Base-by-base conservation (phyloP, 2,797 vertebrate species). In the Pristis pectinata region DNA sequence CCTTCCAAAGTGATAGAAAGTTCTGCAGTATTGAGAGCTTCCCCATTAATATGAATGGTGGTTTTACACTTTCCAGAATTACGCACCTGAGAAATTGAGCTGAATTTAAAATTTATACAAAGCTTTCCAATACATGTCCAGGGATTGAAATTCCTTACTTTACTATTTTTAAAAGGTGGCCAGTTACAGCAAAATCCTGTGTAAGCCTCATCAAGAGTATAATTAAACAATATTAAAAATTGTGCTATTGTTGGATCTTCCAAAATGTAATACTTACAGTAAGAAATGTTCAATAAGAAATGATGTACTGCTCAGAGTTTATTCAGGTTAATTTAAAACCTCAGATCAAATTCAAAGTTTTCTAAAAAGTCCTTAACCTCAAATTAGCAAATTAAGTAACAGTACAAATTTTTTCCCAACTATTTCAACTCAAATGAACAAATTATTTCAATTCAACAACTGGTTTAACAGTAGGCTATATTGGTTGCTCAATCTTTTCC, bases 191-290 rank as follows among this genome's bases (percentile, higher is more conserved):
- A 83, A 41, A 41, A 41, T 24, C 8, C 79, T 80, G 5, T 80
- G 41, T 44, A 1, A 41, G 19, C 6, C 17, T 9, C 17, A 44
- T 44, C 79, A 80, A 85, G 41, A 83, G 53, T 24, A 27, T 85
- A 13, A 85, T 85, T 49, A 85, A 56, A 53, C 82, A 9, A 85
- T 85, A 37, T 85, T 85, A 85, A 85, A 85, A 56, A 56, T 85
- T 85, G 27, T 53, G 44, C 30, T 27, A 44, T 82, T 53, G 11
- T 49, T 24, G 56, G 44, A 56, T 85, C 53, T 85, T 85, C 85
- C 82, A 85, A 85, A 85, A 64, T 64, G 64, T 64, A 1, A 64
- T 10, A 17, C 61, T 64, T 64, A 64, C 61, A 10, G 61, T 64
- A 61, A 10, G 61, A 64, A 64, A 64, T 17, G 61, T 64, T 24